phyloP scores from a whole-genome alignment of 1,140 invertebrate genomes.

The Drosophila watanabei region DNA sequence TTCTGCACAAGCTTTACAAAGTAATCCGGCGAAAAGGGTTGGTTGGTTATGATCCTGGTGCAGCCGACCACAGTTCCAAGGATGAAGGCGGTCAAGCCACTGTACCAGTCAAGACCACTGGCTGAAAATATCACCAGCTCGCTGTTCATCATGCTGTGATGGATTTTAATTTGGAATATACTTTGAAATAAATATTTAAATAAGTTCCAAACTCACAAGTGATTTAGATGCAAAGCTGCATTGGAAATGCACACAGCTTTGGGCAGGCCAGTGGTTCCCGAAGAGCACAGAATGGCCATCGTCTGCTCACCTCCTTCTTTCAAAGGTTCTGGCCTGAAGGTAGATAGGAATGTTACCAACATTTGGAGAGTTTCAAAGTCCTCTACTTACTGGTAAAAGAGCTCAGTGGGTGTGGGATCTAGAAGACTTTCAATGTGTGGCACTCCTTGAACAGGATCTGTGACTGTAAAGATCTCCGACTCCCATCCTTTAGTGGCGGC shows the following conservation, averaged over 20 bases:
- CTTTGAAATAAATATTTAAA: not conserved
- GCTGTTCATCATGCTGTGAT: constrained; percentile 48
- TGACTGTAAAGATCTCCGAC: constrained; percentile 62
- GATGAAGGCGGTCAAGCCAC: constrained; percentile 54
- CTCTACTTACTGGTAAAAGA: constrained; percentile 62
- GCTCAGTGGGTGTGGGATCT: constrained; percentile 58
- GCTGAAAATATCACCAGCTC: constrained; percentile 51
- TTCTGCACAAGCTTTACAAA: constrained; percentile 59
- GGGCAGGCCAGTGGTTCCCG: constrained; percentile 92
- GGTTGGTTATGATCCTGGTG: constrained; percentile 65
- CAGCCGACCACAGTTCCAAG: constrained; percentile 42
- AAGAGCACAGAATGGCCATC: constrained; percentile 86
- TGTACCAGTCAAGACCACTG: constrained; percentile 75
- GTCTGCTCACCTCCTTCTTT: constrained; percentile 65
- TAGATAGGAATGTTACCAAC: not conserved
- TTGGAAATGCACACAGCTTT: constrained; percentile 92
- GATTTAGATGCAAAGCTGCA: constrained; percentile 26
- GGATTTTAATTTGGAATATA: not conserved
- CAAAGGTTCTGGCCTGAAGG: constrained; percentile 55
- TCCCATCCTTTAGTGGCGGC: constrained; percentile 51
- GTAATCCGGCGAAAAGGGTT: constrained; percentile 50
- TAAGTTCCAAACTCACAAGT: constrained; percentile 18
- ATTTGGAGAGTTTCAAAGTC: not conserved
- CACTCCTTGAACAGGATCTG: constrained; percentile 58
- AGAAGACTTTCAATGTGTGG: constrained; percentile 61